Percentiles rank a stretch among this genome's conserved stretches.
phyloP scores from a whole-genome alignment of 2,797 vertebrate species.

The Galago senegalensis region DNA sequence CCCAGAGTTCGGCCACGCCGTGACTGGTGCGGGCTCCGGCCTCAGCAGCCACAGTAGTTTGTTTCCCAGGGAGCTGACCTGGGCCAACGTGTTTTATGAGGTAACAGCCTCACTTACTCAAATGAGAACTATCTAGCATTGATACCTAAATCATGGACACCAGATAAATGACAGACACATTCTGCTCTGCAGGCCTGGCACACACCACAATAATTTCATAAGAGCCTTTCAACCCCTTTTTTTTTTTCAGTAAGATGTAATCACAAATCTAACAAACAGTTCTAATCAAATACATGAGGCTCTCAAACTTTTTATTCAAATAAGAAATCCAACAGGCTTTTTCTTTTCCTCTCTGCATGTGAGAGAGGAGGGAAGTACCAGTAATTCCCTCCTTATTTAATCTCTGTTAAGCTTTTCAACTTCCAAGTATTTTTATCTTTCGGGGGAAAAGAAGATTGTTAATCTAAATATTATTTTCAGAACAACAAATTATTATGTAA shows the following conservation, averaged over 20 bases:
- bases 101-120: constrained; percentile 4
- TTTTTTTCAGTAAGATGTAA: not conserved
- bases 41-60: not conserved
- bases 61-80: not conserved
- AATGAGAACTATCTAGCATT: constrained; percentile 41
- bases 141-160: not conserved
- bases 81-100: not conserved
- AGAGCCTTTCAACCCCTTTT: not conserved
- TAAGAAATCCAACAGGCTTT: not conserved
- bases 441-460: not conserved
- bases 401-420: constrained; percentile 29
- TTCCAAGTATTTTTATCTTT: constrained; percentile 57
- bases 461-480: constrained; percentile 60
- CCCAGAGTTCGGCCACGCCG: not conserved
- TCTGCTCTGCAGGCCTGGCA: not conserved
- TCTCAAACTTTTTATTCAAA: constrained; percentile 38
- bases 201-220: constrained; percentile 7
- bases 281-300: constrained; percentile 48
- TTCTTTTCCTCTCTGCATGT: not conserved
- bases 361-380: constrained; percentile 7
- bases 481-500: constrained; percentile 58
- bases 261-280: constrained; percentile 61
- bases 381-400: constrained; percentile 25
- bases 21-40: not conserved
- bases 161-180: not conserved